Conservation (phyloP, 2,113 vertebrate genomes). For the Laticauda laticaudata region DNA sequence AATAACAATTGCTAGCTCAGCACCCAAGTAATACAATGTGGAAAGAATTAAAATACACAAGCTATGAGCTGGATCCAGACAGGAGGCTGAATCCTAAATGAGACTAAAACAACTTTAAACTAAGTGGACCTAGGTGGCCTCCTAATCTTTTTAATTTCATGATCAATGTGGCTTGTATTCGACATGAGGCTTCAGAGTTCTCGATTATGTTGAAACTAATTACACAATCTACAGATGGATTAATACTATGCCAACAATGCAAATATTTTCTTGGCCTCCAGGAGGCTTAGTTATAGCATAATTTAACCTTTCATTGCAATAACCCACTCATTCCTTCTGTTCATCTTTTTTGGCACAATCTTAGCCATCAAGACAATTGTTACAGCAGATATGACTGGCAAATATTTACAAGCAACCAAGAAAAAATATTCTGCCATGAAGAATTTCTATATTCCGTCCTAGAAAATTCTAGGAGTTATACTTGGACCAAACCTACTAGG, state of each 20-base stretch:
- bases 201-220: neutral
- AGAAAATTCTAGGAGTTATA: neutral
- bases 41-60: neutral
- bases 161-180: neutral
- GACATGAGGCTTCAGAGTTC: neutral
- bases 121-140: neutral
- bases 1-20: slow-evolving; percentile 25
- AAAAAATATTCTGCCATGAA: neutral
- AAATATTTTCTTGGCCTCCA: neutral
- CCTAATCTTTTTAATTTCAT: neutral
- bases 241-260: neutral
- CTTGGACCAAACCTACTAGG: neutral
- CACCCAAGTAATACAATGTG: slow-evolving; percentile 17
- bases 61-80: neutral
- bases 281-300: neutral
- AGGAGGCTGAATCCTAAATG: neutral
- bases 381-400: neutral
- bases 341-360: neutral
- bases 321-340: neutral
- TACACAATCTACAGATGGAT: neutral
- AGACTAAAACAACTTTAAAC: neutral
- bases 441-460: neutral
- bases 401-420: neutral
- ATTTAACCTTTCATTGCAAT: neutral
- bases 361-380: neutral